Base-by-base conservation (phyloP, 2,888 invertebrate genomes). In the Torymus texanus region DNA sequence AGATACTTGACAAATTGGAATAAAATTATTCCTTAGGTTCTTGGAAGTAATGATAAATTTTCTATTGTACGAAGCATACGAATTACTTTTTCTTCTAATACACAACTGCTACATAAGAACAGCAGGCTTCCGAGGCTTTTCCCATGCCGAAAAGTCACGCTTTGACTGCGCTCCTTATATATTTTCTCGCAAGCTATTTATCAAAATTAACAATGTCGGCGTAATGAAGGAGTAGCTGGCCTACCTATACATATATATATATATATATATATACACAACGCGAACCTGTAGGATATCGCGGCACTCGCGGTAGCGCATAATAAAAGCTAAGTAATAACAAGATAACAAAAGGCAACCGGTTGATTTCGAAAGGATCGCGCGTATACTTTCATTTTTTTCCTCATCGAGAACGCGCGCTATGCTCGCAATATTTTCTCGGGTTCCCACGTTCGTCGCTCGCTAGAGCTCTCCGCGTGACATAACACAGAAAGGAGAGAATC, bases 371-470 rank as follows among this genome's bases (percentile, higher is more conserved):
- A 66, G 65, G 55, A 79, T 78, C 70, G 71, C 50, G 55, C 56
- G 2, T 18, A 67, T 71, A 72, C 77, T 82, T 82, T 79, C 81
- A 71, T 78, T 81, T 81, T 77, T 75, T 80, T 63, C 56, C 79
- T 72, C 24, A 65, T 18, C 14, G 55, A 51, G n/a, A 75, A 56
- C 75, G 63, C 78, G 71, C 41, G 5, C 71, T 62, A 2, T 74
- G 79, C 72, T 24, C 41, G 63, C 16, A 50, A 70, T 75, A 63
- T 77, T 68, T 68, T 5, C 73, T 24, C 51, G 74, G 41, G 62
- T 75, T 74, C 63, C 58, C 71, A 75, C 75, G 75, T 65, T 71
- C 16, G 66, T 51, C 41, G 41, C 41, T 41, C 41, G 41, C 41
- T 5, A 41, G 41, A 41, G 41, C 29, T 71, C 50, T 41, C 29